phyloP scores from a whole-genome alignment of 2,113 vertebrate species.

The Amblyopsis rosae region DNA sequence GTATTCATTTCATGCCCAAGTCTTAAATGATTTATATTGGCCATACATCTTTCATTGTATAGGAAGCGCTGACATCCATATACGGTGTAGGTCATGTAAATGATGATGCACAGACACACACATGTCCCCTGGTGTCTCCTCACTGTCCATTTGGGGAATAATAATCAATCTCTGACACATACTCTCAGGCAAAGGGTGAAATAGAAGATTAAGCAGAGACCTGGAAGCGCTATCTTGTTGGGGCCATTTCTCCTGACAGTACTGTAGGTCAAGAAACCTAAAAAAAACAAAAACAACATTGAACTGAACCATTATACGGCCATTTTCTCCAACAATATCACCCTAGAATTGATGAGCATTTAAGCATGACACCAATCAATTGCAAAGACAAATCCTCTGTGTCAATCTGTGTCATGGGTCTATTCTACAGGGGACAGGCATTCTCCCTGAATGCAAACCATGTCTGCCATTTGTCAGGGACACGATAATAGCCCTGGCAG shows the following conservation, averaged over 20 bases:
- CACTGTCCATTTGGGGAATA: slow-evolving; percentile 49
- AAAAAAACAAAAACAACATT: slow-evolving; percentile 22
- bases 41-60: slow-evolving; percentile 57
- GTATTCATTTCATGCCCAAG: slow-evolving; percentile 22
- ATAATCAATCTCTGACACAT: slow-evolving; percentile 60
- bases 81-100: slow-evolving; percentile 66
- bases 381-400: slow-evolving; percentile 64
- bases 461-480: slow-evolving; percentile 70
- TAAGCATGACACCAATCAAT: slow-evolving; percentile 72
- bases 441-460: slow-evolving; percentile 68
- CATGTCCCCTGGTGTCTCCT: slow-evolving; percentile 44
- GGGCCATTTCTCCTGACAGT: slow-evolving; percentile 9
- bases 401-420: slow-evolving; percentile 42
- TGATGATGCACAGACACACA: slow-evolving; percentile 52
- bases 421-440: slow-evolving; percentile 66
- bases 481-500: slow-evolving; percentile 69
- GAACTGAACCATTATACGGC: slow-evolving; percentile 3
- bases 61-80: slow-evolving; percentile 55
- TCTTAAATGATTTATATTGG: slow-evolving; percentile 49
- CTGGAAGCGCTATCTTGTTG: slow-evolving; percentile 24
- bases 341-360: slow-evolving; percentile 61
- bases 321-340: background rate
- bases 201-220: slow-evolving; percentile 8
- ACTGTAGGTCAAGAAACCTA: slow-evolving; percentile 3
- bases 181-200: slow-evolving; percentile 29